phyloP scores from a whole-genome alignment of 92 coral and sea anemone species.

The Actinernus sp. region DNA sequence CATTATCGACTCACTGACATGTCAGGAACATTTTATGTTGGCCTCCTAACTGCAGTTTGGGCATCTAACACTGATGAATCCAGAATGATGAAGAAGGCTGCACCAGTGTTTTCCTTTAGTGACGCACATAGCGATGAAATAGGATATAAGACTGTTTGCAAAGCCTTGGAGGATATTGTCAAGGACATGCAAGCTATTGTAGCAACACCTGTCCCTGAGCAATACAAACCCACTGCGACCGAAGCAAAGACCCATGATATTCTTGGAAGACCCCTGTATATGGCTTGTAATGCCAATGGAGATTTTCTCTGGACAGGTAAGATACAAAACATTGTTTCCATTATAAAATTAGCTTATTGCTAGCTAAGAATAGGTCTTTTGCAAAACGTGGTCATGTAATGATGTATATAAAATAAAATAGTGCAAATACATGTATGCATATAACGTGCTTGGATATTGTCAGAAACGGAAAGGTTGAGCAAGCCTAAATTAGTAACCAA shows the following conservation, averaged over 20 bases:
- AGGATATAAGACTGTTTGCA: conserved; percentile 50
- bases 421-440: too few species aligned
- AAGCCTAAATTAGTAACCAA: too few species aligned
- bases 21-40: conserved; percentile 63
- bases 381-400: too few species aligned
- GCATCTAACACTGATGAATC: conserved; percentile 51
- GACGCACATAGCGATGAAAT: conserved; percentile 72
- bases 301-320: too few species aligned
- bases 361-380: too few species aligned
- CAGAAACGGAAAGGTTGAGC: too few species aligned
- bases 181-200: conserved; percentile 18
- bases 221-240: conserved; percentile 8
- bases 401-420: too few species aligned
- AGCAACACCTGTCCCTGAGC: conserved; percentile 62
- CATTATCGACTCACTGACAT: conserved; percentile 67
- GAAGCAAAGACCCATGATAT: conserved; percentile 65
- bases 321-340: too few species aligned
- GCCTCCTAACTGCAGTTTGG: conserved; percentile 44
- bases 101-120: conserved; percentile 54
- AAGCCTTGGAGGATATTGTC: conserved; percentile 27
- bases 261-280: conserved; percentile 68
- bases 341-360: too few species aligned
- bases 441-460: too few species aligned
- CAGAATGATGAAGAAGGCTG: conserved; percentile 47
- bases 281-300: conserved; percentile 67